A percentile compares a stretch with the other conserved stretches of the same genome.
Conservation (phyloP, 2,888 invertebrate genomes). For the Microplitis deprimator region DNA sequence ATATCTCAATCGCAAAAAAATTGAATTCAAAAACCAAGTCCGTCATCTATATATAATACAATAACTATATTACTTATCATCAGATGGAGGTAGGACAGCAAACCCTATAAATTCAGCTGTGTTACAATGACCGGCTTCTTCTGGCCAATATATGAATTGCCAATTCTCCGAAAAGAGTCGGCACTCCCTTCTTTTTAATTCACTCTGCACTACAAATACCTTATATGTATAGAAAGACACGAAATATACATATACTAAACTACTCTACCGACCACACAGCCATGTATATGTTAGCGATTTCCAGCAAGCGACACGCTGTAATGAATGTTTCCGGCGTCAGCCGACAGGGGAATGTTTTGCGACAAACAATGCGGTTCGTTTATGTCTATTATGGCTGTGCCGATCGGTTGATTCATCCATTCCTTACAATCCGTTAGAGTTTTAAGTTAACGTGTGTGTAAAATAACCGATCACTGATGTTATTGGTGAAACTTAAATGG, state of each 20-base stretch:
- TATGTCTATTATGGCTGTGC: constrained; percentile 1
- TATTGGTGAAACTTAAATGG: neutral
- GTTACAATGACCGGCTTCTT: constrained; percentile 47
- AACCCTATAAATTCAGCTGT: constrained; percentile 6
- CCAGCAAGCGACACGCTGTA: constrained; percentile 62
- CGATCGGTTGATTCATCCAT: neutral
- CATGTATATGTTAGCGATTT: constrained; percentile 65
- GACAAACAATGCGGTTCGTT: constrained; percentile 64
- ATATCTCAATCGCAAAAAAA: neutral
- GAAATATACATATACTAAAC: neutral
- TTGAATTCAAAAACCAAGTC: neutral
- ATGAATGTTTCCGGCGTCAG: constrained; percentile 70
- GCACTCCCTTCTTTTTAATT: constrained; percentile 43
- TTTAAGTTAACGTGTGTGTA: neutral
- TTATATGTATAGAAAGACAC: neutral
- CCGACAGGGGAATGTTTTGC: constrained; percentile 64
- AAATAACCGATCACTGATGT: neutral
- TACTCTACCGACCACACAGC: constrained; percentile 26
- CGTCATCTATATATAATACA: neutral
- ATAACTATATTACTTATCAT: neutral
- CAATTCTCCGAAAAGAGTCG: constrained; percentile 59
- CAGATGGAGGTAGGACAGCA: neutral
- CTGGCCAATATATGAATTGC: constrained; percentile 59
- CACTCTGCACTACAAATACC: constrained; percentile 29
- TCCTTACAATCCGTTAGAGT: neutral